Conservation (phyloP, 2,888 invertebrate species). For the Netelia inedita region DNA sequence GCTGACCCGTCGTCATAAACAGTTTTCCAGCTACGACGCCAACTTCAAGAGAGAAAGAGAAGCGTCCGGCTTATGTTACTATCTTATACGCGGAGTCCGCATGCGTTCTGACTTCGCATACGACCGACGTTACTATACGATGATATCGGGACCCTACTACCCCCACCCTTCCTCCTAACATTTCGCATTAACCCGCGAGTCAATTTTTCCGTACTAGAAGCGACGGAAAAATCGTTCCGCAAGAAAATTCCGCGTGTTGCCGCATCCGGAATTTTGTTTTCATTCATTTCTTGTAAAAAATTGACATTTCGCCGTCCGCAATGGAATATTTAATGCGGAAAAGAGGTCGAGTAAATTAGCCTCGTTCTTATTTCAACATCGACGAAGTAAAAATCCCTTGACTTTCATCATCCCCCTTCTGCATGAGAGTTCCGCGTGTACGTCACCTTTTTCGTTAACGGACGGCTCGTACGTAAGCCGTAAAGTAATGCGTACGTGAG, state of each 20-base stretch:
- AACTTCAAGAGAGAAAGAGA: slow-evolving; percentile 52
- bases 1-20: slow-evolving; percentile 71
- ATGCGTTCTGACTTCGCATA: slow-evolving; percentile 15
- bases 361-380: neutral
- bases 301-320: neutral
- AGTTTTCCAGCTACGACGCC: slow-evolving; percentile 70
- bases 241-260: too few species aligned
- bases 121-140: neutral
- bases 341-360: neutral
- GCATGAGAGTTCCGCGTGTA: neutral
- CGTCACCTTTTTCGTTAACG: neutral
- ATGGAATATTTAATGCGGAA: neutral
- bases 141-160: neutral
- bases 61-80: slow-evolving; percentile 44
- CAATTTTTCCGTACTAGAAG: too few species aligned
- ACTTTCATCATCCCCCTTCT: neutral
- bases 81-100: slow-evolving; percentile 30
- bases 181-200: too few species aligned
- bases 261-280: too few species aligned
- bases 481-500: slow-evolving; percentile 46
- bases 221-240: too few species aligned
- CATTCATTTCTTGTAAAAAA: too few species aligned
- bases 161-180: too few species aligned
- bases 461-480: neutral
- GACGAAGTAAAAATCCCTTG: neutral